Evolutionary conservation across 2,888 invertebrate genomes (phyloP).

Genomic region (Cordilura impudica): DNA sequence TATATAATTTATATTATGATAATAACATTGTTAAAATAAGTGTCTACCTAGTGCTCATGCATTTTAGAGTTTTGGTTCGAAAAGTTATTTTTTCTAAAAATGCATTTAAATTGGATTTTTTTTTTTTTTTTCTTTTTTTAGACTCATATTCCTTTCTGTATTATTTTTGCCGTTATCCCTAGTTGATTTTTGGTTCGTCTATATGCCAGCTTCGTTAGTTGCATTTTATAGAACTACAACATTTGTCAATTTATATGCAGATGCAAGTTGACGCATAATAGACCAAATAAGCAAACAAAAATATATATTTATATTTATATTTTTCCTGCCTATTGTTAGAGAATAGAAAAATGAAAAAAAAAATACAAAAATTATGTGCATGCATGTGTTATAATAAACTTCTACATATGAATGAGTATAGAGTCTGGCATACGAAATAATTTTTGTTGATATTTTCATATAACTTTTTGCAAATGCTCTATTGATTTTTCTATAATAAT

Average conservation of each 20-base stretch:
- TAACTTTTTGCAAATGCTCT: background rate
- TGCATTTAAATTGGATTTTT: constrained; percentile 50
- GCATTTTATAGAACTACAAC: constrained; percentile 37
- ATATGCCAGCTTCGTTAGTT: constrained; percentile 32
- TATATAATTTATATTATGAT: no score
- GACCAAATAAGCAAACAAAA: constrained; percentile 31
- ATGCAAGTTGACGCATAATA: constrained; percentile 58
- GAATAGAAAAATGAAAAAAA: constrained; percentile 3
- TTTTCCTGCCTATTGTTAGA: background rate
- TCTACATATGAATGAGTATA: background rate
- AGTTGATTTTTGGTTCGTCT: background rate
- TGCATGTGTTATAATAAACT: no score
- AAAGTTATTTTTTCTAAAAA: constrained; percentile 48
- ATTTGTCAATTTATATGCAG: constrained; percentile 63
- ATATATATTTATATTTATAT: background rate
- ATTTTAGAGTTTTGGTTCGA: background rate
- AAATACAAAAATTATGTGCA: background rate
- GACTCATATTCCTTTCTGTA: background rate
- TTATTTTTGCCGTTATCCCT: background rate
- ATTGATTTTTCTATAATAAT: background rate
- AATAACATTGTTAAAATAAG: background rate
- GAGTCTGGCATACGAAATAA: background rate
- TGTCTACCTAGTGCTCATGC: background rate
- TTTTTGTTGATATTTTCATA: background rate
- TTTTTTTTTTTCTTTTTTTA: background rate